Conservation (phyloP, 2,888 invertebrate genomes). For the Lasius fuliginosus region DNA sequence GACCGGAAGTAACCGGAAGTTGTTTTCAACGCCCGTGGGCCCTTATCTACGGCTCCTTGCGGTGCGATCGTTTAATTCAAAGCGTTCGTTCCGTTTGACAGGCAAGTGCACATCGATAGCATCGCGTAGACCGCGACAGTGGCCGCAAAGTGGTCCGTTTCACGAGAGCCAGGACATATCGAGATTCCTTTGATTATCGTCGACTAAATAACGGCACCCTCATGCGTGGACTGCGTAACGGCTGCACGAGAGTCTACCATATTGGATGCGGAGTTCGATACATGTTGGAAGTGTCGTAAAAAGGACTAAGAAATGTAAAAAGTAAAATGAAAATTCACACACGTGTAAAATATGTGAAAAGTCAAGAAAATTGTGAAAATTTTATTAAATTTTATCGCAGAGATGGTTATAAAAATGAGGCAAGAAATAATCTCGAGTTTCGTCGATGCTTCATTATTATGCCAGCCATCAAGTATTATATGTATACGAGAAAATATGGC, state of each 20-base stretch:
- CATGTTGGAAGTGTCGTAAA: neutral
- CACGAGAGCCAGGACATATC: slow-evolving; percentile 16
- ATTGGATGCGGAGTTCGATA: neutral
- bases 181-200: slow-evolving; percentile 53
- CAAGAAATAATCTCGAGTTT: neutral
- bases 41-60: slow-evolving; percentile 35
- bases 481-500: neutral
- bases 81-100: slow-evolving; percentile 66
- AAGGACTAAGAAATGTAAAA: neutral
- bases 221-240: slow-evolving; percentile 58
- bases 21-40: slow-evolving; percentile 32
- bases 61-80: slow-evolving; percentile 50
- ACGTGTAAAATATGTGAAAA: neutral
- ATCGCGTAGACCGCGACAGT: slow-evolving; percentile 46
- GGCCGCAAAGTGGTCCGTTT: slow-evolving; percentile 60
- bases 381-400: neutral
- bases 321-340: neutral
- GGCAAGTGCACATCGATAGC: slow-evolving; percentile 53
- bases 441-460: neutral
- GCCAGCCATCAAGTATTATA: neutral
- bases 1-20: slow-evolving; percentile 16
- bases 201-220: slow-evolving; percentile 78
- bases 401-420: neutral
- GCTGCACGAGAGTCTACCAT: neutral
- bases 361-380: neutral